These are phyloP conservation scores for Lepilemur ruficaudatus DNA, from an alignment of 2,797 vertebrate species.

Conservation along the genomic window DNA sequence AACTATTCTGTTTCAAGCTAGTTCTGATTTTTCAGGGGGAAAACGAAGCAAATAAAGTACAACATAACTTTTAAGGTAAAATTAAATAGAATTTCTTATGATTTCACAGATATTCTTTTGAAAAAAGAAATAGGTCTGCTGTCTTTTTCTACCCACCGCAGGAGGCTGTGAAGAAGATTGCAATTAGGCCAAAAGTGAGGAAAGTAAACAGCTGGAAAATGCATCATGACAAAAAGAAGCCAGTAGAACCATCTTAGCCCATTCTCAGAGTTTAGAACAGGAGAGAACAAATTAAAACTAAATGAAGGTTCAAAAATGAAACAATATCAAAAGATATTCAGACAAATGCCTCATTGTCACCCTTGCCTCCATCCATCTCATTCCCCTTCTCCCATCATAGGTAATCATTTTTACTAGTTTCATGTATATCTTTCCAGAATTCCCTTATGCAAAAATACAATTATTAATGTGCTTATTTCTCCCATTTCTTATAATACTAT, in stretches of 20 bases:
- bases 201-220: neutral
- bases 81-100: slow-evolving; percentile 22
- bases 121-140: slow-evolving; percentile 15
- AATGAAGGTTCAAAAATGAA: slow-evolving; percentile 41
- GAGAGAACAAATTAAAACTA: slow-evolving; percentile 20
- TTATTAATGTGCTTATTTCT: neutral
- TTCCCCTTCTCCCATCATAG: neutral
- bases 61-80: slow-evolving; percentile 13
- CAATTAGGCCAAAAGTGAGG: neutral
- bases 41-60: neutral
- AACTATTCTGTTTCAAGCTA: neutral
- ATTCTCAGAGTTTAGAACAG: slow-evolving; percentile 14
- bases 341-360: neutral
- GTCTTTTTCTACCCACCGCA: neutral
- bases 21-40: neutral
- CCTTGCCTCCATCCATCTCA: neutral
- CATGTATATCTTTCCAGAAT: neutral
- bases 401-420: neutral
- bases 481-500: neutral
- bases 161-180: neutral
- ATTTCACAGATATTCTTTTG: neutral
- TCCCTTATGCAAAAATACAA: slow-evolving; percentile 15
- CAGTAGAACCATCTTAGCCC: neutral
- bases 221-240: neutral
- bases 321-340: neutral